Evolutionary conservation across 1,140 invertebrate genomes (phyloP).

Genomic region (Mamestra configurata): DNA sequence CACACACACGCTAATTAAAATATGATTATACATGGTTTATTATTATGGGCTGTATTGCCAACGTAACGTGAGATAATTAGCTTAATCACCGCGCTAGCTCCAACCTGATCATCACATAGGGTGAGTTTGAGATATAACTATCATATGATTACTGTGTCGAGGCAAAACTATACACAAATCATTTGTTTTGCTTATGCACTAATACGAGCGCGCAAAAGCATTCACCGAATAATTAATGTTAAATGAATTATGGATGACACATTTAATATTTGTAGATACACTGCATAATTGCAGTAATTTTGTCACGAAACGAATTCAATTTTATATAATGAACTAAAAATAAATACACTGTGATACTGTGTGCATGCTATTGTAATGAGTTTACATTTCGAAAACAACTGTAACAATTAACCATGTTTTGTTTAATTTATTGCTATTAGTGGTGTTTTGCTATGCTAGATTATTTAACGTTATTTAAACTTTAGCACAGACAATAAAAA

Average conservation of each 20-base stretch:
- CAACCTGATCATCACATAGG: constrained; percentile 21
- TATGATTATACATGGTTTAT: constrained; percentile 41
- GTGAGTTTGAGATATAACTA: neutral
- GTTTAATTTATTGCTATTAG: neutral
- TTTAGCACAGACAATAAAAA: too few species aligned
- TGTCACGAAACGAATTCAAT: constrained; percentile 13
- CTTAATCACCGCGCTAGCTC: constrained; percentile 47
- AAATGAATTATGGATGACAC: constrained; percentile 46
- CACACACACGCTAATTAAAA: constrained; percentile 27
- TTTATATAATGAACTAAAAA: constrained; percentile 39
- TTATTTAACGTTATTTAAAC: too few species aligned
- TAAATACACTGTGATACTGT: neutral
- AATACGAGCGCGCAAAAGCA: constrained; percentile 35
- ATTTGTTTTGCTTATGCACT: constrained; percentile 42
- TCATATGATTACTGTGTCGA: constrained; percentile 14
- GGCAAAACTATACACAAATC: constrained; percentile 43
- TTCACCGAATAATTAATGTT: constrained; percentile 48
- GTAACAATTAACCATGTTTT: constrained; percentile 38
- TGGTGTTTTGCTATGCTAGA: too few species aligned
- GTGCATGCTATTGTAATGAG: constrained; percentile 23
- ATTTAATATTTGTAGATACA: constrained; percentile 35
- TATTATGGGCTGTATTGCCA: constrained; percentile 28
- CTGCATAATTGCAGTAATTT: constrained; percentile 22
- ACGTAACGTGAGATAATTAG: constrained; percentile 35
- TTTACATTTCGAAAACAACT: constrained; percentile 12